Conservation (phyloP, 2,888 invertebrate genomes). For the Chouioia cunea region DNA sequence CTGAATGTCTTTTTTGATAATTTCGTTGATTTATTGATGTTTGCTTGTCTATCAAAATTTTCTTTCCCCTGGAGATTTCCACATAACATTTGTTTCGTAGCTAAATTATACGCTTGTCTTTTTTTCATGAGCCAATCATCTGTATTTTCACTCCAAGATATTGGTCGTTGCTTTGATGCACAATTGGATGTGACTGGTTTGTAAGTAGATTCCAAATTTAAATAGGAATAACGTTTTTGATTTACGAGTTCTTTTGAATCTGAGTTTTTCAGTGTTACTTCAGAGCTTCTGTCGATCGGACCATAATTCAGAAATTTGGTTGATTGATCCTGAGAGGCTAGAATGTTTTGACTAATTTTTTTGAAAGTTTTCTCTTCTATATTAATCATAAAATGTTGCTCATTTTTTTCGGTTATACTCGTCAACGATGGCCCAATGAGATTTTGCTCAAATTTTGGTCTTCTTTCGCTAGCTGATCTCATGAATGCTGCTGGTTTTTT, state of each 20-base stretch:
- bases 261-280: conserved; percentile 33
- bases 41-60: conserved; percentile 51
- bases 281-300: conserved; percentile 55
- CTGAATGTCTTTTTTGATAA: conserved; percentile 53
- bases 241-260: conserved; percentile 43
- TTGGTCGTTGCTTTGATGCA: conserved; percentile 55
- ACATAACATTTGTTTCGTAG: conserved; percentile 51
- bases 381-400: conserved; percentile 37
- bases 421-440: background rate
- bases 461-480: conserved; percentile 59
- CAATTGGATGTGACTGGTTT: conserved; percentile 37
- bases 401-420: conserved; percentile 29
- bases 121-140: conserved; percentile 63
- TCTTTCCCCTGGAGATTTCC: conserved; percentile 58
- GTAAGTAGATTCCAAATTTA: conserved; percentile 54
- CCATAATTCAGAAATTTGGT: conserved; percentile 64
- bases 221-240: conserved; percentile 53
- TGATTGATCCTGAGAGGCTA: conserved; percentile 55
- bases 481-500: conserved; percentile 61
- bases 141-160: conserved; percentile 62
- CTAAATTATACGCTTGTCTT: conserved; percentile 59
- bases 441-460: conserved; percentile 41
- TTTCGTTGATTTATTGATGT: conserved; percentile 49
- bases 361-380: conserved; percentile 57
- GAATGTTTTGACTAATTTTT: conserved; percentile 60